Conservation (phyloP, 2,888 invertebrate species). For the Ditula angustiorana region DNA sequence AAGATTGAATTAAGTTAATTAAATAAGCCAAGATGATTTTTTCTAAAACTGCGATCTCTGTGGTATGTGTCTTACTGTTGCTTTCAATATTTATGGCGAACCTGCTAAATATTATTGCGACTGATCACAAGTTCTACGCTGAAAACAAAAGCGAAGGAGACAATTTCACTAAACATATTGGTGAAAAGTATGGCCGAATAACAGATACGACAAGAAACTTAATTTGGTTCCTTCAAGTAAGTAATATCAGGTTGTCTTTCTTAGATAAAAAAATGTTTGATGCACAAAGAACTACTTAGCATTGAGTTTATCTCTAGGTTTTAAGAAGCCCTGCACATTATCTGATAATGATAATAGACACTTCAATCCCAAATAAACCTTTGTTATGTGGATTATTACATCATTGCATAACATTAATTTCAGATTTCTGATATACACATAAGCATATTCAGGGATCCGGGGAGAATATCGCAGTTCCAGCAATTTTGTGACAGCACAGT, state of each 20-base stretch:
- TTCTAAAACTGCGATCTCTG: constrained; percentile 86
- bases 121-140: constrained; percentile 79
- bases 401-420: constrained; percentile 43
- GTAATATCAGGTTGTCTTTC: constrained; percentile 37
- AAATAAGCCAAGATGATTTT: constrained; percentile 83
- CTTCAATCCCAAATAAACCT: not conserved
- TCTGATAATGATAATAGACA: not conserved
- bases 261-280: not conserved
- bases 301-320: not conserved
- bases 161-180: constrained; percentile 67
- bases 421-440: constrained; percentile 96
- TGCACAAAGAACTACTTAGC: not conserved
- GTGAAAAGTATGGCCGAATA: constrained; percentile 75
- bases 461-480: constrained; percentile 90
- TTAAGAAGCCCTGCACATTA: constrained; percentile 1
- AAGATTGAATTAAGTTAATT: constrained; percentile 11
- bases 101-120: constrained; percentile 88
- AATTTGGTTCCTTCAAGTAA: constrained; percentile 92
- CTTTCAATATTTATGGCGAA: constrained; percentile 89
- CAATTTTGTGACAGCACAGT: constrained; percentile 92
- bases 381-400: not conserved
- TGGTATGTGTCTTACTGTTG: constrained; percentile 87
- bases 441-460: constrained; percentile 92
- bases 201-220: constrained; percentile 85
- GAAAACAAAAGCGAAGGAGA: constrained; percentile 64